These are phyloP conservation scores for Proterorhinus semilunaris DNA, from an alignment of 2,113 vertebrate genomes.

Conservation along the genomic window DNA sequence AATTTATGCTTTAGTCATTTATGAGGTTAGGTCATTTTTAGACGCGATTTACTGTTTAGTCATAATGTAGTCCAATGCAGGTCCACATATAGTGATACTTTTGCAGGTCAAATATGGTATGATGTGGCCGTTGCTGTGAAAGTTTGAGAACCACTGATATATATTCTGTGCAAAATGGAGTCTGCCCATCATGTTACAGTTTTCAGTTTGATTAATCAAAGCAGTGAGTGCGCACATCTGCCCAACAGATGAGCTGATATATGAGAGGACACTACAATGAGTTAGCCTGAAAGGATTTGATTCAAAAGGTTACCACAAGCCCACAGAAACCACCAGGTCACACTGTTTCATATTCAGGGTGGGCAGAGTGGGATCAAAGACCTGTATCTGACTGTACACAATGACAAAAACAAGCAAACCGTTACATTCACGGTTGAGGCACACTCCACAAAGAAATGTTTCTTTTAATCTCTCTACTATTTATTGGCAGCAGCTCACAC, in stretches of 20 bases:
- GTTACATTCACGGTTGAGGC: constrained; percentile 14
- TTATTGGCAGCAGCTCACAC: constrained; percentile 12
- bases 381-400: background rate
- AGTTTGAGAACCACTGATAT: too few relatives aligned
- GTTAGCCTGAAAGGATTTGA: constrained; percentile 41
- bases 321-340: constrained; percentile 35
- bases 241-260: constrained; percentile 44
- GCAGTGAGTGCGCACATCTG: constrained; percentile 44
- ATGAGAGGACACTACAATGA: constrained; percentile 36
- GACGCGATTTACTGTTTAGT: too few relatives aligned
- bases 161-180: too few relatives aligned
- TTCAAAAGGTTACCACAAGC: constrained; percentile 41
- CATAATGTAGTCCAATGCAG: too few relatives aligned
- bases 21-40: too few relatives aligned
- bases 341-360: constrained; percentile 22
- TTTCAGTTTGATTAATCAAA: constrained; percentile 24
- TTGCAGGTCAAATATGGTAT: too few relatives aligned
- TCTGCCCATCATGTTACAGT: background rate
- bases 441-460: constrained; percentile 12
- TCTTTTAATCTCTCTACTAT: constrained; percentile 12
- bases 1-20: too few relatives aligned
- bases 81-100: too few relatives aligned
- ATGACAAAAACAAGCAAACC: background rate
- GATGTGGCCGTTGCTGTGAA: too few relatives aligned
- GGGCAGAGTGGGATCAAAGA: constrained; percentile 10